Evolutionary conservation across 2,113 vertebrate genomes (phyloP), one percentile per base, ranked within the genome.

Genomic region (Centrocercus urophasianus): DNA sequence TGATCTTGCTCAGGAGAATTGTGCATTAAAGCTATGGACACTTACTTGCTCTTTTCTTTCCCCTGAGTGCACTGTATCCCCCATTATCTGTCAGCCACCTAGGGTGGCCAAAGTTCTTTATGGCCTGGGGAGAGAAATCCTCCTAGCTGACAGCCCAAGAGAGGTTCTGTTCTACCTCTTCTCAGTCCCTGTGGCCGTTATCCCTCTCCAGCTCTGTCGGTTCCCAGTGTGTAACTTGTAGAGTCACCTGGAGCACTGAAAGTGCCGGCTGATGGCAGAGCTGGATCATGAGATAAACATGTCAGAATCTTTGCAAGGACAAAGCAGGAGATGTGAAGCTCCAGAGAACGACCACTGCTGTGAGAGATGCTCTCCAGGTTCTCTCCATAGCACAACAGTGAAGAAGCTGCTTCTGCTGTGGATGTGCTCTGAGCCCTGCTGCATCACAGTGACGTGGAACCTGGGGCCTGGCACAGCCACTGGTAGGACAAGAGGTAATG

Each of bases 21-120:
- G 52, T 83, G 40, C 80, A 97, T 94, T 97, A 97, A 95, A 97
- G 89, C 89, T 94, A 38, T 54, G 85, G 91, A 93, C 82, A 74
- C n/a, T 43, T 72, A 83, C 40, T 77, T 47, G 21, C 8, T 27
- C 4, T 17, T 42, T 89, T 83, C 40, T 25, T 69, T 8, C 9
- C 38, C 34, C n/a, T 54, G 50, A 36, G 28, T 43, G 52, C 8
- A 48, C 40, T 34, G 25, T 7, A 15, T 45, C 15, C 24, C 38
- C 48, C 12, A 1, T 83, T 47, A 65, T 10, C 63, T 79, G 36
- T 12, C 70, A 66, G 54, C 34, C 45, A 16, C 47, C 40, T 24
- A 60, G 28, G 19, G 42, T 2, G 10, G 38, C 11, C 81, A 93
- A 88, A 91, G 14, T 47, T n/a, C 60, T 19, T 54, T 74, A 60